Percentiles rank a stretch among this genome's conserved stretches.
phyloP scores from a whole-genome alignment of 64 coral and sea anemone genomes.

The Montipora capricornis region DNA sequence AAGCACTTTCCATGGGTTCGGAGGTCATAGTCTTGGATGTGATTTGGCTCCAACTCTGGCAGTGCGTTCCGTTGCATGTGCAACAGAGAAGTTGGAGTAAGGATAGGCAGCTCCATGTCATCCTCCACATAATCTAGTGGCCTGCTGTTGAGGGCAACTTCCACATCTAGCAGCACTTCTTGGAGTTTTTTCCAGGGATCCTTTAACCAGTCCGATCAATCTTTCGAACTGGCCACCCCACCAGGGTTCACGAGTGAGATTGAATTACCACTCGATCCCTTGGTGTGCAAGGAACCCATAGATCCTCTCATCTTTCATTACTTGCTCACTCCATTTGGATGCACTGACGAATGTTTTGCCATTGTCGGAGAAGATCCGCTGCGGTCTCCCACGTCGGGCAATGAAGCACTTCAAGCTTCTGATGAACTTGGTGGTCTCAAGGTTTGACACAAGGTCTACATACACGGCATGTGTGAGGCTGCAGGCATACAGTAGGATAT shows the following conservation, averaged over 20 bases:
- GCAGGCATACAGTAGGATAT: constrained; percentile 47
- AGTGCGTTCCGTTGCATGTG: too few relatives aligned
- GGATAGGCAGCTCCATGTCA: not conserved
- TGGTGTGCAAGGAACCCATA: not conserved
- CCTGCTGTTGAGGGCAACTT: constrained; percentile 10
- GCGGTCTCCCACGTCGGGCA: constrained; percentile 5
- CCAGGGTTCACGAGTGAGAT: not conserved
- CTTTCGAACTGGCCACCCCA: constrained; percentile 12
- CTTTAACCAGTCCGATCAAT: constrained; percentile 26
- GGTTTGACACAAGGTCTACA: constrained; percentile 41
- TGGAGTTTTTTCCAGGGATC: not conserved
- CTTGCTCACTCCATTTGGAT: not conserved
- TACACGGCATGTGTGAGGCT: constrained; percentile 47
- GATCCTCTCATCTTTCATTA: constrained; percentile 22
- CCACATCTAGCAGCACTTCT: constrained; percentile 23
- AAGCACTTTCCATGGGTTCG: not conserved
- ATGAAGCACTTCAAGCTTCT: constrained; percentile 49
- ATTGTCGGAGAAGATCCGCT: constrained; percentile 9
- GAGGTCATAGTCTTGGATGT: constrained; percentile 14
- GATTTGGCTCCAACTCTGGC: not conserved
- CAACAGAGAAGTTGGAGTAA: too few relatives aligned
- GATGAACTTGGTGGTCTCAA: constrained; percentile 61
- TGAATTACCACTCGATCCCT: not conserved
- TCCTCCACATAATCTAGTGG: too few relatives aligned
- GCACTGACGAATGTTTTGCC: not conserved